A percentile compares a stretch with the other conserved stretches of the same genome.
Conservation (phyloP, 2,888 invertebrate species). For the Tortrix viridana region DNA sequence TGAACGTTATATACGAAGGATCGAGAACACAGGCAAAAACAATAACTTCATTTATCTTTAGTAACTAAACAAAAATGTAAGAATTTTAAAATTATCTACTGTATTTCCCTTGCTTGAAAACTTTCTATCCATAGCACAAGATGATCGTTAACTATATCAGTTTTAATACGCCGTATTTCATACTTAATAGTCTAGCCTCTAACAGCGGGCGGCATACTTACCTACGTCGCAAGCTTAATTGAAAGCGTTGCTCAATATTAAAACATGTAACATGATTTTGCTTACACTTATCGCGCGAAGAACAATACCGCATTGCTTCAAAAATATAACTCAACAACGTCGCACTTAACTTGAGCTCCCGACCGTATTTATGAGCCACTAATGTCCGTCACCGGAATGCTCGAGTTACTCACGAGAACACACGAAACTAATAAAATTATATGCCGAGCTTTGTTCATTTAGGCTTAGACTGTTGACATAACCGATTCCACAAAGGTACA, state of each 20-base stretch:
- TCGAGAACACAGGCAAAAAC: conserved; percentile 18
- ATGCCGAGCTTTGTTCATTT: conserved; percentile 47
- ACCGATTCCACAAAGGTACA: conserved; percentile 46
- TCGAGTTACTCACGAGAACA: conserved; percentile 39
- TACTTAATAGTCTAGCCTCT: conserved; percentile 24
- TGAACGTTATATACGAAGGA: conserved; percentile 16
- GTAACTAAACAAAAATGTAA: conserved; percentile 3
- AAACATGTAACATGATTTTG: conserved; percentile 30
- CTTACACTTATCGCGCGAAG: conserved; percentile 15
- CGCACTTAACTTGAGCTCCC: conserved; percentile 40
- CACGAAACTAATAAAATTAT: conserved; percentile 17
- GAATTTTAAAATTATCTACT: not conserved
- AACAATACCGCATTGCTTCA: conserved; percentile 33
- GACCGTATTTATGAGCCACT: conserved; percentile 58
- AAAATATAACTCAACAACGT: conserved; percentile 24
- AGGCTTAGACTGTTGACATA: no score
- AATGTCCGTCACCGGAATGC: conserved; percentile 50
- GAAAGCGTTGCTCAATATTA: conserved; percentile 28
- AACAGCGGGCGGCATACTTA: conserved; percentile 26
- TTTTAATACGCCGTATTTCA: conserved; percentile 20
- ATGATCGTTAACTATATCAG: conserved; percentile 31
- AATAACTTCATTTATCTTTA: not conserved
- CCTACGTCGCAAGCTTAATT: conserved; percentile 18
- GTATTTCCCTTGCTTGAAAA: not conserved
- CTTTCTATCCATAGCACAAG: not conserved